These are phyloP conservation scores for Drosophila ustulata DNA, from an alignment of 2,888 invertebrate species.

Conservation along the genomic window DNA sequence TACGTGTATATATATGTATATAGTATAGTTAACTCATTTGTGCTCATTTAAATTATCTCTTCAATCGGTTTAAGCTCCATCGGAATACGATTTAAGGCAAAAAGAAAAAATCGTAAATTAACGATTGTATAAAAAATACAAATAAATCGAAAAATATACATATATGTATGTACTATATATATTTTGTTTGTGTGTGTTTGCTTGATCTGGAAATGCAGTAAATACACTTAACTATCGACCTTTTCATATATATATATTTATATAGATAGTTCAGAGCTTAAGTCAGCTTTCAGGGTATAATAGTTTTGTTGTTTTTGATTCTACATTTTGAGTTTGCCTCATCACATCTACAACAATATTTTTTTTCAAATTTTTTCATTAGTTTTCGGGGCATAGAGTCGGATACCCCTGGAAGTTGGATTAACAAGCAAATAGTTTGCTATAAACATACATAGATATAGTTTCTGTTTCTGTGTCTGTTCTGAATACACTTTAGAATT, in stretches of 20 bases:
- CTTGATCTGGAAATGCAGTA: slow-evolving; percentile 16
- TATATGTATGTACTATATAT: not conserved
- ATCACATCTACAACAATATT: slow-evolving; percentile 16
- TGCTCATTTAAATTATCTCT: slow-evolving; percentile 39
- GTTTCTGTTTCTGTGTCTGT: not conserved
- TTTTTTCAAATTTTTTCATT: not conserved
- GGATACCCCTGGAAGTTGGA: not conserved
- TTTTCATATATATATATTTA: not conserved
- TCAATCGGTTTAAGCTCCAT: slow-evolving; percentile 45
- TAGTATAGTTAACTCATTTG: slow-evolving; percentile 58
- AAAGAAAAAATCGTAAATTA: not conserved
- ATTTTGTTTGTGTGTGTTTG: not conserved
- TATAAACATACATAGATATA: not conserved
- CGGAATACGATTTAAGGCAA: slow-evolving; percentile 19
- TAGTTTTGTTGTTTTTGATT: slow-evolving; percentile 7
- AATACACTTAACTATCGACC: slow-evolving; percentile 8
- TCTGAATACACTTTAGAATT: not conserved
- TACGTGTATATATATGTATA: slow-evolving; percentile 18
- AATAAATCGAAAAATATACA: slow-evolving; percentile 16
- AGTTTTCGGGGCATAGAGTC: slow-evolving; percentile 7
- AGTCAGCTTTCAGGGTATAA: not conserved
- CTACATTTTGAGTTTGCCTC: slow-evolving; percentile 1
- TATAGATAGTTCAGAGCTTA: slow-evolving; percentile 1
- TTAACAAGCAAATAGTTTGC: not conserved
- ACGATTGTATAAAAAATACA: not conserved